Conservation (phyloP, 2,888 invertebrate genomes). For the Lacanobia wlatinum region DNA sequence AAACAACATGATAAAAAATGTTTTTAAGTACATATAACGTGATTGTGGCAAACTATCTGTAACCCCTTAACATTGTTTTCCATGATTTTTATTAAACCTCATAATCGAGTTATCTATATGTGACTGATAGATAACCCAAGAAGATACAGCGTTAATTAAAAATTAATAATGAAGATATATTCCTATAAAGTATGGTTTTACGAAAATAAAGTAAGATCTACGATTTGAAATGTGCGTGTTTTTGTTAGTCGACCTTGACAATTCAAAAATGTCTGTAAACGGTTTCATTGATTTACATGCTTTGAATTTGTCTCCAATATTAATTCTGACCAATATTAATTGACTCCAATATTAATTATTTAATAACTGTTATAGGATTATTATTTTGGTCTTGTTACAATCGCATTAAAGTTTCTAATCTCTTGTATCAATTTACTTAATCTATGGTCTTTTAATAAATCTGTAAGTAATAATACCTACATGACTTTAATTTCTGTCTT, state of each 20-base stretch:
- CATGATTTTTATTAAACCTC: conserved; percentile 4
- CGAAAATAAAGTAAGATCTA: neutral
- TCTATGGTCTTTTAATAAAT: conserved; percentile 11
- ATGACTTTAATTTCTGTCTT: neutral
- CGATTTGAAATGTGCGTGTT: no score
- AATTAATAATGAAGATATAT: neutral
- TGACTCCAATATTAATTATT: neutral
- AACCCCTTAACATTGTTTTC: conserved; percentile 18
- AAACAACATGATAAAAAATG: conserved; percentile 10
- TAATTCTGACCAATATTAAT: neutral
- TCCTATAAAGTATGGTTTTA: neutral
- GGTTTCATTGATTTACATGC: no score
- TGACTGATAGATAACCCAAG: conserved; percentile 16
- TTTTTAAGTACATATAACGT: conserved; percentile 1
- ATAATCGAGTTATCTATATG: neutral
- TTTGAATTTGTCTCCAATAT: neutral
- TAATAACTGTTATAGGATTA: neutral
- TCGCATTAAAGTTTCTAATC: conserved; percentile 29
- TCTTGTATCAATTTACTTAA: conserved; percentile 8
- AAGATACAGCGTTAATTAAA: conserved; percentile 11
- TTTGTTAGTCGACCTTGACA: no score
- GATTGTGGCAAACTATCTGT: conserved; percentile 15
- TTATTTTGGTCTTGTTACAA: neutral
- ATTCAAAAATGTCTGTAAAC: no score
- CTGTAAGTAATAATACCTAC: neutral